Base-by-base conservation (phyloP, 2,113 vertebrate species). In the Sander lucioperca region DNA sequence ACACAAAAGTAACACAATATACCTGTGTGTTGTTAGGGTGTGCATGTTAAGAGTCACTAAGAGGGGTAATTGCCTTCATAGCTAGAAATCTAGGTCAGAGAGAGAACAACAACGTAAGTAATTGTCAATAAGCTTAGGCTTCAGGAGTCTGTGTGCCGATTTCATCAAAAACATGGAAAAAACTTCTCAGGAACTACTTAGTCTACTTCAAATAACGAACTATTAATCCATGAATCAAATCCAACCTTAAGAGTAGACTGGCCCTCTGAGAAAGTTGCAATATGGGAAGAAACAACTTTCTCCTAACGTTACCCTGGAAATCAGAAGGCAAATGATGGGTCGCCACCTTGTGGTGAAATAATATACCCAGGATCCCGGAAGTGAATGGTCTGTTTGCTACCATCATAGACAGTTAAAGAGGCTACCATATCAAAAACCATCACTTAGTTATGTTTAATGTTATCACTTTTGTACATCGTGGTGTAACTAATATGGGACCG, bases 301-400 rank as follows among this genome's bases (percentile, higher is more conserved):
- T 43, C 43, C 47, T 6, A 0, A 11, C 5, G 39, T 11, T 43
- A 43, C 4, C 1, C 14, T 58, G 5, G 2, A 64, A 51, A 19
- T 65, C 43, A 51, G 50, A 81, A 74, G 57, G 3, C 56, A 50
- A 62, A 0, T 43, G 43, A 2, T 1, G 39, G 39, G 10, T 43
- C 39, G 86, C 90, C 91, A 86, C 61, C 91, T 64, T 0, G 86
- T 79, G 93, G 88, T 64, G 21, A 27, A 69, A 54, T 9, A 27
- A 11, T 5, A 67, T 10, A 62, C 6, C 5, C 54, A 45, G 43
- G 58, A 83, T 57, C 73, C 85, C 85, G 93, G 93, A 95, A 91
- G 83, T 87, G 21, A 23, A 45, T 4, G 0, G 2, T 70, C 0
- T 67, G 75, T 66, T 84, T 58, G 45, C 51, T 0, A 27, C 27